Evolutionary conservation across 2,797 vertebrate genomes (phyloP).

Genomic region (Pitangus sulphuratus): DNA sequence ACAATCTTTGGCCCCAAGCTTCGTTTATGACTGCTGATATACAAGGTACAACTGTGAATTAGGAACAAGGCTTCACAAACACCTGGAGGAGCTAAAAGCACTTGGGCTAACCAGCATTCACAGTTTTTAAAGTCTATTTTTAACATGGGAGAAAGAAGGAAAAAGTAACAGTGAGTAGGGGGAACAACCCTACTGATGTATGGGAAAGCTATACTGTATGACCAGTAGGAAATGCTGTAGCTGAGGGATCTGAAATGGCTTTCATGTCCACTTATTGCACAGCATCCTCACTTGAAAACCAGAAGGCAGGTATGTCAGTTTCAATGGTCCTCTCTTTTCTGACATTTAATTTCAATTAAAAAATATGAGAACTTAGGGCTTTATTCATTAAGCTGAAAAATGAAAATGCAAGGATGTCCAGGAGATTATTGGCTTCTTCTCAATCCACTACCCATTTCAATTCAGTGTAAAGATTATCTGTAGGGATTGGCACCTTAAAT

Average conservation of each 20-base stretch:
- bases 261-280: neutral
- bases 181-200: accelerated
- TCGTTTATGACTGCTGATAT: neutral
- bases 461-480: constrained; percentile 1
- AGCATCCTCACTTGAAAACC: neutral
- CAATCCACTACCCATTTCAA: neutral
- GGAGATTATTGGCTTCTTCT: neutral
- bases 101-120: neutral
- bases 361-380: neutral
- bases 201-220: neutral
- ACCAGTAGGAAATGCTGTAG: neutral
- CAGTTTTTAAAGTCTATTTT: neutral
- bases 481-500: neutral
- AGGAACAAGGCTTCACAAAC: neutral
- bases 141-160: neutral
- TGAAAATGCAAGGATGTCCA: neutral
- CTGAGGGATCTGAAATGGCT: neutral
- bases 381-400: constrained; percentile 1
- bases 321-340: neutral
- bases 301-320: neutral
- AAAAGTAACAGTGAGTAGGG: neutral
- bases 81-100: neutral
- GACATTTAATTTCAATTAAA: neutral
- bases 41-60: neutral
- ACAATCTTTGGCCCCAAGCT: neutral